These are phyloP conservation scores for Trachelus tabidus DNA, from an alignment of 2,888 invertebrate genomes.

Conservation along the genomic window DNA sequence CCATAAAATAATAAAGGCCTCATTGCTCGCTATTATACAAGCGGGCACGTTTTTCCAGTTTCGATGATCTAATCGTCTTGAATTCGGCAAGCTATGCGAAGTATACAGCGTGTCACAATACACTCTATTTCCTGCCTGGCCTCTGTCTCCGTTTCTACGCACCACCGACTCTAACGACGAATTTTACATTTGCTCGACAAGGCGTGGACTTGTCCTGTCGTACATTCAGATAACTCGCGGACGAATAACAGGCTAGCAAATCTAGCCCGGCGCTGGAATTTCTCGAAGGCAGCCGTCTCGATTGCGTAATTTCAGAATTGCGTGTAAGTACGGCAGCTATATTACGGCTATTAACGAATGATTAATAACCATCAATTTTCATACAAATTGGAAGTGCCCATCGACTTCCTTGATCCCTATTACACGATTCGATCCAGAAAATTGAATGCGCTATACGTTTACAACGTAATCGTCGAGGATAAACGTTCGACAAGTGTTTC, in stretches of 20 bases:
- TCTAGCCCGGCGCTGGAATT: not conserved
- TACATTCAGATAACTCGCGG: not conserved
- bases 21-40: not conserved
- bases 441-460: not conserved
- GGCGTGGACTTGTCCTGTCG: not conserved
- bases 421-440: not conserved
- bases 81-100: slow-evolving; percentile 26
- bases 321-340: not conserved
- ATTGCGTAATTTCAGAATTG: not conserved
- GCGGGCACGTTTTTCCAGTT: not conserved
- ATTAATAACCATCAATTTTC: not conserved
- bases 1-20: no score
- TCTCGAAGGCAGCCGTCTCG: not conserved
- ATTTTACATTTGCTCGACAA: not conserved
- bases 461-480: not conserved
- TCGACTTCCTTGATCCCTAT: not conserved
- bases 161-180: slow-evolving; percentile 5
- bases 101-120: slow-evolving; percentile 25
- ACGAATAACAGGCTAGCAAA: not conserved
- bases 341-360: not conserved
- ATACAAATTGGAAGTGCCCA: not conserved
- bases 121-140: slow-evolving; percentile 30
- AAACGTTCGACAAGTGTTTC: not conserved
- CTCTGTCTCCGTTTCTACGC: slow-evolving; percentile 14
- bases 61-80: not conserved